Conservation (phyloP, 2,113 vertebrate genomes). For the Lagopus muta region DNA sequence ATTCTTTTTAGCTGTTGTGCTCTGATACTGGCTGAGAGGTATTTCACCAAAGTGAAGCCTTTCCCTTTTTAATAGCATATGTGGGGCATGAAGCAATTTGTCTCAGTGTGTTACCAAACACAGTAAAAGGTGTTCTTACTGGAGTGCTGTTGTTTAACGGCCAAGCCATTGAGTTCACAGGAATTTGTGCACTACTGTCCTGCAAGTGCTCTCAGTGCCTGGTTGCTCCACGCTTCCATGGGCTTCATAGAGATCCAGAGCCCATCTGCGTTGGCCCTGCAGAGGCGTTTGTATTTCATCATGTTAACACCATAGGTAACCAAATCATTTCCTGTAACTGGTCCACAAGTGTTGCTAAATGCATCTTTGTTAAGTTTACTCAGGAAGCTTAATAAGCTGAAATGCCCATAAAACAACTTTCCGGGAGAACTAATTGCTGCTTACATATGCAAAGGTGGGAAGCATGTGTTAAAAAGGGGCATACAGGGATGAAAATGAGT, state of each 20-base stretch:
- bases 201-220: not conserved
- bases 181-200: not conserved
- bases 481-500: conserved; percentile 44
- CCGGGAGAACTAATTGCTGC: conserved; percentile 32
- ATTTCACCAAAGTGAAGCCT: not conserved
- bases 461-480: conserved; percentile 29
- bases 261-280: not conserved
- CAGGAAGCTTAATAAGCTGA: conserved; percentile 50
- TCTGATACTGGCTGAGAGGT: not conserved
- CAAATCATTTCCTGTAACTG: not conserved
- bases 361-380: conserved; percentile 38
- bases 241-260: not conserved
- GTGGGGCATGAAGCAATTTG: not conserved
- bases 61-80: not conserved
- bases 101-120: not conserved
- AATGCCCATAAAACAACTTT: conserved; percentile 48
- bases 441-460: conserved; percentile 50
- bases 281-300: not conserved
- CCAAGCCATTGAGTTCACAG: not conserved
- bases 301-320: not conserved
- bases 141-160: not conserved
- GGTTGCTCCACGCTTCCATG: rapidly evolving
- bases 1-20: not conserved
- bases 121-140: not conserved
- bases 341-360: not conserved